Percentiles rank a stretch among this genome's conserved stretches.
phyloP scores from a whole-genome alignment of 2,113 vertebrate genomes.

The Camarhynchus parvulus region DNA sequence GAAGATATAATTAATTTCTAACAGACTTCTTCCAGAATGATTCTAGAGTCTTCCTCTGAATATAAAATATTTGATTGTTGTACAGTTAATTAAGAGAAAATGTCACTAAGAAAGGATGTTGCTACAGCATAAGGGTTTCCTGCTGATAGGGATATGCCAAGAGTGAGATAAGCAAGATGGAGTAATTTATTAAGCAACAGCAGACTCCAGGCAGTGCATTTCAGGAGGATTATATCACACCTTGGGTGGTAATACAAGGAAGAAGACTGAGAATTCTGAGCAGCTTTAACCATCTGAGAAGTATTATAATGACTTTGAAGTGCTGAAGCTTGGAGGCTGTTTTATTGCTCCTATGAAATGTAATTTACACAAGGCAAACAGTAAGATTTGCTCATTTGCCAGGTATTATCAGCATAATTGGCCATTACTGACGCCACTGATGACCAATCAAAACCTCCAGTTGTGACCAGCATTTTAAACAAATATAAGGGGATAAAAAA shows the following conservation, averaged over 20 bases:
- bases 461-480: conserved; percentile 12
- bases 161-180: conserved; percentile 71
- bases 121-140: conserved; percentile 64
- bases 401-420: not conserved
- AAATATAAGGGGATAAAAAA: not conserved
- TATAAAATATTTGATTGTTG: conserved; percentile 39
- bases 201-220: conserved; percentile 55
- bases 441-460: conserved; percentile 4
- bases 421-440: not conserved
- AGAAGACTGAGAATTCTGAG: conserved; percentile 30
- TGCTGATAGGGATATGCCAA: conserved; percentile 62
- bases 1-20: conserved; percentile 5
- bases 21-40: not conserved
- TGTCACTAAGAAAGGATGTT: conserved; percentile 65
- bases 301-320: not conserved
- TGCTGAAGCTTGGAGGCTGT: not conserved
- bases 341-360: conserved; percentile 24
- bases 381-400: conserved; percentile 16
- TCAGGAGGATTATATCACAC: conserved; percentile 57
- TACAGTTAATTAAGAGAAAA: conserved; percentile 76
- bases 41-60: conserved; percentile 34
- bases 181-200: conserved; percentile 73
- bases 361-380: conserved; percentile 34
- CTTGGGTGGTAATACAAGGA: conserved; percentile 55
- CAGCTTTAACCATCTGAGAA: conserved; percentile 23